A percentile compares a stretch with the other conserved stretches of the same genome.
phyloP scores from a whole-genome alignment of 2,888 invertebrate genomes.

The Therioaphis trifolii region DNA sequence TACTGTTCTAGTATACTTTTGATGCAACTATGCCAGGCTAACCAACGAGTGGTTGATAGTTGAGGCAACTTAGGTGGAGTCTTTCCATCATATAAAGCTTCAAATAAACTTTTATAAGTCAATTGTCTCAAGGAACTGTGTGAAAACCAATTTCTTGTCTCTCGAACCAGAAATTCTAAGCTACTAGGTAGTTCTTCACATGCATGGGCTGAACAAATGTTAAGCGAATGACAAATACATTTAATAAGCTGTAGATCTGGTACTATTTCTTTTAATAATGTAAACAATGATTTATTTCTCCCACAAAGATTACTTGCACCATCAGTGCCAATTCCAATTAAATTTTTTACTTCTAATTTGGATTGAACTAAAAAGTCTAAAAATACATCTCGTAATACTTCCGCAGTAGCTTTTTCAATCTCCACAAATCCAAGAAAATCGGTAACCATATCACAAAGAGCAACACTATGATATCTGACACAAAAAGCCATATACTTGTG shows the following conservation, averaged over 20 bases:
- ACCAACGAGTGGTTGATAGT: conserved; percentile 66
- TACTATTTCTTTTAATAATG: conserved; percentile 64
- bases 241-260: conserved; percentile 65
- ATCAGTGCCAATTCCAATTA: too few relatives aligned
- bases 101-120: conserved; percentile 64
- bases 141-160: conserved; percentile 66
- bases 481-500: too few relatives aligned
- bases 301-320: too few relatives aligned
- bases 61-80: conserved; percentile 60
- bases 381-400: too few relatives aligned
- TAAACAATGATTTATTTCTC: conserved; percentile 64
- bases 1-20: conserved; percentile 66
- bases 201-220: conserved; percentile 66
- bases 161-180: conserved; percentile 66
- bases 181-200: conserved; percentile 65
- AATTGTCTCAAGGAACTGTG: conserved; percentile 64
- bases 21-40: conserved; percentile 65
- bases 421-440: too few relatives aligned
- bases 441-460: too few relatives aligned
- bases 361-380: too few relatives aligned
- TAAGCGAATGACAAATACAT: conserved; percentile 66
- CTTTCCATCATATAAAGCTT: conserved; percentile 63
- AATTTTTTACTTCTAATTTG: too few relatives aligned
- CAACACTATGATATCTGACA: too few relatives aligned
- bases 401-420: too few relatives aligned